A percentile compares a stretch with the other conserved stretches of the same genome.
phyloP scores from a whole-genome alignment of 2,113 vertebrate species.

The Phoenicopterus ruber region DNA sequence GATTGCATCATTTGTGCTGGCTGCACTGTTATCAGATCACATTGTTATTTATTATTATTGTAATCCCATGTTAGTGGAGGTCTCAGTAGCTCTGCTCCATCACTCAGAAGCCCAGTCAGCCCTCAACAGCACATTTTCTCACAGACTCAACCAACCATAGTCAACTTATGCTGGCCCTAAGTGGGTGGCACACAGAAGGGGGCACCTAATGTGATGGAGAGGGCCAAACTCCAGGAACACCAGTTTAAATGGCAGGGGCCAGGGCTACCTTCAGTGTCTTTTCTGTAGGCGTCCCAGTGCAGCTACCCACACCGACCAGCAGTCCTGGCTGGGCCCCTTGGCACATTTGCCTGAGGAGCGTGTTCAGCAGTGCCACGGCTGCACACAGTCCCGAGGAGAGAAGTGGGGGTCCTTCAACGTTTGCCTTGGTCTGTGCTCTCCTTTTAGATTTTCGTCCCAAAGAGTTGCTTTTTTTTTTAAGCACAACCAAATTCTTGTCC shows the following conservation, averaged over 20 bases:
- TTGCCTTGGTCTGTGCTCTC: not conserved
- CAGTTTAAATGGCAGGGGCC: not conserved
- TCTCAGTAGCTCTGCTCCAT: not conserved
- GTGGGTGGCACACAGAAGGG: not conserved
- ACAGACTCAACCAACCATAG: not conserved
- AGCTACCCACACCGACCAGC: not conserved
- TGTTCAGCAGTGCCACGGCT: not conserved
- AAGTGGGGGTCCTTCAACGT: not conserved
- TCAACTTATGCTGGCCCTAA: not conserved
- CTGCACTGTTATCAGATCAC: not conserved
- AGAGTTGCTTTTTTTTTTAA: not conserved
- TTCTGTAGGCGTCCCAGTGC: not conserved
- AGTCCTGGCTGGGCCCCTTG: fast-evolving
- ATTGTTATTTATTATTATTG: not conserved
- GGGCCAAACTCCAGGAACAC: not conserved
- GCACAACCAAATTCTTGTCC: not conserved
- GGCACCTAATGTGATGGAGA: not conserved
- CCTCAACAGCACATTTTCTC: not conserved
- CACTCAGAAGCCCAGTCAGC: not conserved
- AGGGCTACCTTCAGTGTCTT: not conserved
- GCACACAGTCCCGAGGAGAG: not conserved
- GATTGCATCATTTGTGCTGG: not conserved
- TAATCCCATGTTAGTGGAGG: not conserved
- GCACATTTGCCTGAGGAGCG: not conserved
- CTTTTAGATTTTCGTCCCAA: not conserved